Evolutionary conservation across 2,888 invertebrate species (phyloP), one percentile per base, ranked within the genome.

Genomic region (Drosophila neotestacea): DNA sequence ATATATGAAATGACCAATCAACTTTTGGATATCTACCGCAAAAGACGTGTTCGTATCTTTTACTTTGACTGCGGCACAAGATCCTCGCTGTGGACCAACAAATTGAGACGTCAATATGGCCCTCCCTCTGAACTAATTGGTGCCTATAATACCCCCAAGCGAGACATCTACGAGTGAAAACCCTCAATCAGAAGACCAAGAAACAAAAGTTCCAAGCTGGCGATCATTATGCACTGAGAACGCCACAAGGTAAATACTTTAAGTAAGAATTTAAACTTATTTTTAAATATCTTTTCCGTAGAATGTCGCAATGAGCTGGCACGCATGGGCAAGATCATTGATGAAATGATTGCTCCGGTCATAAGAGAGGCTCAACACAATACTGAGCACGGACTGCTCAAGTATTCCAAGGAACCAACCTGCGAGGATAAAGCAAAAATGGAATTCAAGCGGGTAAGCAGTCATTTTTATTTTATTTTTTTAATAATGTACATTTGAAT

Each of bases 241-340:
- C 91, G 4, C 79, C 88, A 4, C 88, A 91, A 78, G 92, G 92
- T 92, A 72, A 58, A 60, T 9, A 0, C 1, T 6, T 6, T 6
- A 22, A 27, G 28, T 13, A 4, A 1, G 28, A 4, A 13, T 22
- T 10, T 1, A 42, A 32, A 32, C 2, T 1, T 2, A 13, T 3
- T 27, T 22, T 4, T 0, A 41, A 11, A 5, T 11, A 27, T 6
- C 27, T 32, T n/a, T 44, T 1, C 4, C 4, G 30, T 6, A 91
- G 91, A 91, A 63, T 91, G 91, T 58, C 90, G 91, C 34, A 91
- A 85, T 54, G 93, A 93, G 70, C 74, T 93, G 5, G 76, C 85
- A 42, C 86, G 92, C 38, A 88, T 93, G 74, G 88, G 91, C 22
- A 90, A 90, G 68, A 85, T 92, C 30, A 92, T 93, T 56, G 92